Conservation (phyloP, 1,140 invertebrate genomes). For the Lanistes nyassanus region DNA sequence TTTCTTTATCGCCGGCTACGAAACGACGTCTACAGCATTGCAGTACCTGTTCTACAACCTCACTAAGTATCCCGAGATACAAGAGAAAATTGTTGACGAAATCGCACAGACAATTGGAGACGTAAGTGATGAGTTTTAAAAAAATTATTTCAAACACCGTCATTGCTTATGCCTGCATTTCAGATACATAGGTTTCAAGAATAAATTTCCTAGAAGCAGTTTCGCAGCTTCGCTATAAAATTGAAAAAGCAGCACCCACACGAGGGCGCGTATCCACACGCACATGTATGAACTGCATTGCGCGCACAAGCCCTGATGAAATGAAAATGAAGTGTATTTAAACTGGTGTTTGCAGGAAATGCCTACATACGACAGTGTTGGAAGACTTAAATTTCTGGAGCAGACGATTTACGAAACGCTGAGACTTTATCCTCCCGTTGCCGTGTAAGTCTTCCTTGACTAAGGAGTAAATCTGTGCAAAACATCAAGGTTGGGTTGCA, state of each 20-base stretch:
- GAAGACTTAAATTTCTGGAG: slow-evolving; percentile 32
- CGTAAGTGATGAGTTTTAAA: slow-evolving; percentile 39
- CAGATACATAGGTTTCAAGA: too few relatives aligned
- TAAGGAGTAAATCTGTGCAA: too few relatives aligned
- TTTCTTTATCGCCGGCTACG: slow-evolving; percentile 77
- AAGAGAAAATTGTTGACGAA: slow-evolving; percentile 34
- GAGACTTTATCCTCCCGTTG: slow-evolving; percentile 37
- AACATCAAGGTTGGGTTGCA: too few relatives aligned
- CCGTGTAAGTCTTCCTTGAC: slow-evolving; percentile 18
- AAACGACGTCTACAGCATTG: slow-evolving; percentile 72
- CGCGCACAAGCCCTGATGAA: too few relatives aligned
- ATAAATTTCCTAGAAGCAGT: too few relatives aligned
- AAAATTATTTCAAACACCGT: too few relatives aligned
- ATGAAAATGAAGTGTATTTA: too few relatives aligned
- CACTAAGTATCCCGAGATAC: slow-evolving; percentile 66
- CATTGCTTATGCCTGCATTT: too few relatives aligned
- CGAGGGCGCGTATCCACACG: too few relatives aligned
- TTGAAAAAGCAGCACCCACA: too few relatives aligned
- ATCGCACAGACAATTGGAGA: slow-evolving; percentile 34
- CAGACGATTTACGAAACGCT: slow-evolving; percentile 38
- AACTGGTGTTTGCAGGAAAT: slow-evolving; percentile 24
- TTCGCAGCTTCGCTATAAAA: too few relatives aligned
- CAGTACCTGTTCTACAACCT: slow-evolving; percentile 71
- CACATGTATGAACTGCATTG: too few relatives aligned
- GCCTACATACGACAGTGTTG: slow-evolving; percentile 38